Conservation (phyloP, 2,888 invertebrate genomes). For the Polydrusus cervinus region DNA sequence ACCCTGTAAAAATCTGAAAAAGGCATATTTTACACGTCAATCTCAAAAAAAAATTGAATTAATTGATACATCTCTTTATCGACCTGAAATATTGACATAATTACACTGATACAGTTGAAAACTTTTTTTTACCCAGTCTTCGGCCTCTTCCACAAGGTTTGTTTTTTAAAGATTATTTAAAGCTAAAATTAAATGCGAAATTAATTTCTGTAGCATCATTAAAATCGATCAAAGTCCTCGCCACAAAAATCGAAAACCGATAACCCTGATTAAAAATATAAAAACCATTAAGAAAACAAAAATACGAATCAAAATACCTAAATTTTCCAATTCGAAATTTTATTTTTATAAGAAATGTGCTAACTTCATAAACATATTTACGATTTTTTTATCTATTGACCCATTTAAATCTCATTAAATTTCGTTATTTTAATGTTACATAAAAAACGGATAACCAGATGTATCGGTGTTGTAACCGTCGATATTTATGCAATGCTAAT, state of each 20-base stretch:
- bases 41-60: no score
- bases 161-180: not conserved
- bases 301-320: constrained; percentile 41
- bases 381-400: constrained; percentile 49
- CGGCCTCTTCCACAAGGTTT: not conserved
- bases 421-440: constrained; percentile 51
- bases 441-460: constrained; percentile 52
- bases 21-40: no score
- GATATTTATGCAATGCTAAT: constrained; percentile 49
- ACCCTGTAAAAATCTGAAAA: no score
- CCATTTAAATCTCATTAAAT: constrained; percentile 46
- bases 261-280: constrained; percentile 38
- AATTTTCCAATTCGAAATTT: constrained; percentile 35
- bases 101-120: no score
- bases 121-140: no score
- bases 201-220: constrained; percentile 18
- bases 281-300: constrained; percentile 41
- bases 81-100: no score
- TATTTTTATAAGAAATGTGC: constrained; percentile 30
- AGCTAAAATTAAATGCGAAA: not conserved
- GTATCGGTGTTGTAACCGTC: constrained; percentile 47
- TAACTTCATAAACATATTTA: constrained; percentile 41
- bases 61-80: no score
- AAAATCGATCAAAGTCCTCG: constrained; percentile 38
- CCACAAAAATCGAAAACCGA: constrained; percentile 35